phyloP scores from a whole-genome alignment of 1,140 invertebrate genomes.

The Sarcophaga peregrina region DNA sequence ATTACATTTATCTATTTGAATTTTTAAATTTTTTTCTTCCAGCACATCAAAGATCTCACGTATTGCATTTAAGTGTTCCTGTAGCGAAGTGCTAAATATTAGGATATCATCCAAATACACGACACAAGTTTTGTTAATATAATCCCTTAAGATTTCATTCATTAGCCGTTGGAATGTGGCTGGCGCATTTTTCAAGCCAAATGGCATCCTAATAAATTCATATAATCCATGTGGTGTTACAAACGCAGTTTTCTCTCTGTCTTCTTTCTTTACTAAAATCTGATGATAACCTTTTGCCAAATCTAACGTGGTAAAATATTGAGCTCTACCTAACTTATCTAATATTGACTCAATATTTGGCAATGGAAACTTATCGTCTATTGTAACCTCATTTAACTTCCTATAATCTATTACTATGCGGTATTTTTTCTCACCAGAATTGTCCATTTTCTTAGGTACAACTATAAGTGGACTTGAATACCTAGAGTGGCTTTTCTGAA shows the following conservation, averaged over 20 bases:
- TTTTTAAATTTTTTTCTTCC: constrained; percentile 48
- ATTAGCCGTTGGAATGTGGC: neutral
- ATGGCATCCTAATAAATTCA: constrained; percentile 19
- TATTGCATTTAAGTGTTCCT: constrained; percentile 55
- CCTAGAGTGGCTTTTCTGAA: neutral
- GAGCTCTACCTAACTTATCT: constrained; percentile 32
- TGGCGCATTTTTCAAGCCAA: neutral
- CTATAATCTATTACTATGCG: constrained; percentile 30
- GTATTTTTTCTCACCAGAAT: constrained; percentile 26
- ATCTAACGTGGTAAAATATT: constrained; percentile 44
- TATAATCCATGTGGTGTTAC: no score
- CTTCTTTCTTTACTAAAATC: neutral
- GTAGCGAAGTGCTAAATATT: constrained; percentile 51
- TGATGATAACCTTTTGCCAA: constrained; percentile 22
- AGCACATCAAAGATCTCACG: constrained; percentile 62
- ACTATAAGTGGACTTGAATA: neutral
- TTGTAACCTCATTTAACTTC: constrained; percentile 51
- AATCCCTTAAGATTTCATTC: constrained; percentile 59
- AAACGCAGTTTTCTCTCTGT: neutral
- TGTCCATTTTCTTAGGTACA: constrained; percentile 13
- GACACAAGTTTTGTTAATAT: constrained; percentile 48
- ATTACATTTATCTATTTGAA: constrained; percentile 53
- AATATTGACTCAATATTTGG: constrained; percentile 45
- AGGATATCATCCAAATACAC: constrained; percentile 60
- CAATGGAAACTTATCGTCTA: constrained; percentile 35